Percentiles rank a stretch among this genome's conserved stretches.
Conservation (phyloP, 2,797 vertebrate genomes). For the Rhinatrema bivittatum region DNA sequence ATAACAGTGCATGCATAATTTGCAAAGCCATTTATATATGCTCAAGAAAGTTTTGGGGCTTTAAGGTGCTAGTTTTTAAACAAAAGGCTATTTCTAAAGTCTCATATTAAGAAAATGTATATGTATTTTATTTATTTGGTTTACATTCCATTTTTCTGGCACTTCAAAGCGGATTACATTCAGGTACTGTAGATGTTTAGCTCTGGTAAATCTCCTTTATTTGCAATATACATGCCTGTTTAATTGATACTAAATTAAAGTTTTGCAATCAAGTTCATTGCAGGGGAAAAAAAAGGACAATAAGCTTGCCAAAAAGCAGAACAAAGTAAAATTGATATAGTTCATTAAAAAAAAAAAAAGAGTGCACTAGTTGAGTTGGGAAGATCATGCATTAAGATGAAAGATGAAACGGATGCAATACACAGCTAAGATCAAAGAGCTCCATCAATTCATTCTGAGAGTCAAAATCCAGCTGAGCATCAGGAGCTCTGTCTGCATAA, state of each 20-base stretch:
- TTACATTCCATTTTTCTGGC: no score
- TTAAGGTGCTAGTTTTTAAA: no score
- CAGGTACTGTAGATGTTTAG: not conserved
- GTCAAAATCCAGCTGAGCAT: constrained; percentile 68
- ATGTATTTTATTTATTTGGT: no score
- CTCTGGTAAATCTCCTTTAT: constrained; percentile 8
- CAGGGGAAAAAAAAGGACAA: constrained; percentile 2
- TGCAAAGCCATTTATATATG: not conserved
- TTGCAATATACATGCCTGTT: not conserved
- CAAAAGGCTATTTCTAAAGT: not conserved
- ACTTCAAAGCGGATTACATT: no score
- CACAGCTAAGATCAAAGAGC: constrained; percentile 66
- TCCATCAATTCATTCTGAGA: constrained; percentile 62
- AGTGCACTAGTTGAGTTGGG: constrained; percentile 27
- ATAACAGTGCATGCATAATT: no score
- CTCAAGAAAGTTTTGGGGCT: no score
- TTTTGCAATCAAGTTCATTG: constrained; percentile 8
- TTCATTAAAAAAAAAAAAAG: constrained; percentile 10
- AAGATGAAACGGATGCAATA: constrained; percentile 64
- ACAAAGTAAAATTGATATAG: constrained; percentile 38
- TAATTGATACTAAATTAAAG: constrained; percentile 11
- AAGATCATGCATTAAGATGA: constrained; percentile 46
- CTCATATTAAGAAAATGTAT: not conserved
- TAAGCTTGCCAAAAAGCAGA: constrained; percentile 9
- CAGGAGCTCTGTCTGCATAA: constrained; percentile 55